Conservation (phyloP, 1,140 invertebrate species). For the Ceratitis capitata region DNA sequence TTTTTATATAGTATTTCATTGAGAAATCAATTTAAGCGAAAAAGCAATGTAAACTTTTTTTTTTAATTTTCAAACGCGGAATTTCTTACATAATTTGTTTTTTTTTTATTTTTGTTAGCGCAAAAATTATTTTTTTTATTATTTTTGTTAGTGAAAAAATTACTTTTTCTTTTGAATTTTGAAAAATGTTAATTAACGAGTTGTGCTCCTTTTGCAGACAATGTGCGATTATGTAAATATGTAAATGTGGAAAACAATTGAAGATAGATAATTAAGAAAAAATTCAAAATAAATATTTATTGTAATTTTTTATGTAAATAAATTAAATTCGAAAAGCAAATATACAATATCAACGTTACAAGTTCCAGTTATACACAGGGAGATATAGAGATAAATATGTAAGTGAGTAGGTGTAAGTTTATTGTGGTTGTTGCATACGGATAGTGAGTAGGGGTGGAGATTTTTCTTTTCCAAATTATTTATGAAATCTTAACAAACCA, state of each 20-base stretch:
- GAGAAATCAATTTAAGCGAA: no score
- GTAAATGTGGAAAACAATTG: not conserved
- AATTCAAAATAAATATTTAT: slow-evolving; percentile 7
- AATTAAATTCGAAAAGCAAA: slow-evolving; percentile 9
- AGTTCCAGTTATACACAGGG: slow-evolving; percentile 38
- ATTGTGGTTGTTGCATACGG: slow-evolving; percentile 40
- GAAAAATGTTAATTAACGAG: no score
- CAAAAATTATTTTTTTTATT: no score
- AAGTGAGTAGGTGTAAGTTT: not conserved
- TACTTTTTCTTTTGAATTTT: no score
- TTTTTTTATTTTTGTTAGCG: no score
- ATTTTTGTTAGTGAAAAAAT: no score
- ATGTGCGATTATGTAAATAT: not conserved
- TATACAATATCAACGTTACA: slow-evolving; percentile 8
- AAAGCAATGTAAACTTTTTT: no score
- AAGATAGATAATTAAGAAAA: not conserved
- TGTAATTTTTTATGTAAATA: not conserved
- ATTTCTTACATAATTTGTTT: no score
- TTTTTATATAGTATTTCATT: no score
- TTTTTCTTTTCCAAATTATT: not conserved
- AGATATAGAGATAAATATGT: slow-evolving; percentile 18
- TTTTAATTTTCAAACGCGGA: no score
- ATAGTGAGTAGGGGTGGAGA: not conserved
- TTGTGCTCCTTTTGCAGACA: not conserved
- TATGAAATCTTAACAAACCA: not conserved